Conservation (phyloP, 2,113 vertebrate genomes). For the Hemicordylus capensis region DNA sequence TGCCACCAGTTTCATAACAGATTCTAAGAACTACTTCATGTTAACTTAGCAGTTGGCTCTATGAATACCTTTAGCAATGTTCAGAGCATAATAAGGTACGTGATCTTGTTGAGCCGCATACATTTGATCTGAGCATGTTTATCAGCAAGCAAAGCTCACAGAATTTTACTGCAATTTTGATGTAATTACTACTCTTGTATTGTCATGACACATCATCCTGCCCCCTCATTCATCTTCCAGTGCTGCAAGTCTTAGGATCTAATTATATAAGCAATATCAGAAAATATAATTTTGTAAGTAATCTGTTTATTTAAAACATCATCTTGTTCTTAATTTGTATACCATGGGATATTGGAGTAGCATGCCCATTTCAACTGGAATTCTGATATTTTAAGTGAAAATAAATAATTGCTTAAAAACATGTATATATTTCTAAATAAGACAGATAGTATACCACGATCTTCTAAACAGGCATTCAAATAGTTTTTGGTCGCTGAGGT, state of each 20-base stretch:
- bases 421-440: background rate
- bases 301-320: constrained; percentile 24
- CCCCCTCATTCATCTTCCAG: background rate
- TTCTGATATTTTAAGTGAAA: constrained; percentile 19
- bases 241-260: background rate
- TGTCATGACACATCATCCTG: background rate
- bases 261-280: background rate
- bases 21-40: background rate
- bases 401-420: background rate
- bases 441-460: background rate
- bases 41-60: background rate
- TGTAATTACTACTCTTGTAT: background rate
- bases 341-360: constrained; percentile 23
- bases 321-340: constrained; percentile 5
- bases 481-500: constrained; percentile 86
- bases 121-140: background rate
- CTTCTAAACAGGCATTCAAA: constrained; percentile 69
- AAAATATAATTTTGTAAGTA: background rate
- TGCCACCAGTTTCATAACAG: too few species aligned
- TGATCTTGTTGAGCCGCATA: background rate
- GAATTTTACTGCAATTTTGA: background rate
- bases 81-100: background rate
- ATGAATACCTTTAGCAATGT: background rate
- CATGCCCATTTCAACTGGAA: constrained; percentile 2
- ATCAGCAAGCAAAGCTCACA: background rate